Conservation (phyloP, 2,797 vertebrate genomes). For the Anabas testudineus region DNA sequence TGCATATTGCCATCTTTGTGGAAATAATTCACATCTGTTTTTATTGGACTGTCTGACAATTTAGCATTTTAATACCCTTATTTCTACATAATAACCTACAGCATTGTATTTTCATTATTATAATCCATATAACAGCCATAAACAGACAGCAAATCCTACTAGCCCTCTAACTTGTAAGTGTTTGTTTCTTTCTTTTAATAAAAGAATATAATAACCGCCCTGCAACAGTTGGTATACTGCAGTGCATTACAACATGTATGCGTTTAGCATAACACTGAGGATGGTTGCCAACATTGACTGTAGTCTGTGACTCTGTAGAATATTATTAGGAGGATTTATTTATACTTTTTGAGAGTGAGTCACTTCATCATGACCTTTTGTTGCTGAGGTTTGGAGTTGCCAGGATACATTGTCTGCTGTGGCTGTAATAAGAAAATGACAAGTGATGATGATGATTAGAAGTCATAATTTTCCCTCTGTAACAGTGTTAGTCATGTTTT, state of each 20-base stretch:
- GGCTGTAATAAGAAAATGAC: constrained; percentile 20
- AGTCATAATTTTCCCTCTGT: background rate
- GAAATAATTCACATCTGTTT: constrained; percentile 22
- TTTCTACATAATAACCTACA: constrained; percentile 23
- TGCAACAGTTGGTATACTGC: background rate
- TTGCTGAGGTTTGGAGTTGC: constrained; percentile 64
- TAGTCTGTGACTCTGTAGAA: constrained; percentile 9
- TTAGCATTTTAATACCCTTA: constrained; percentile 20
- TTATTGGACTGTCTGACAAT: constrained; percentile 7
- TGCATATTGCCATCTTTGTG: constrained; percentile 27
- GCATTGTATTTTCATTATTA: background rate
- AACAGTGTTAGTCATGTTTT: no score
- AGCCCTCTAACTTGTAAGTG: background rate
- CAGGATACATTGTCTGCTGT: constrained; percentile 56
- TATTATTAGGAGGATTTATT: constrained; percentile 38
- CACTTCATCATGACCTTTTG: constrained; percentile 62
- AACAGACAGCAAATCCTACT: constrained; percentile 1
- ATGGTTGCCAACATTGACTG: background rate
- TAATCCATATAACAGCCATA: background rate
- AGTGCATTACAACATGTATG: background rate
- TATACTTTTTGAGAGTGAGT: constrained; percentile 53
- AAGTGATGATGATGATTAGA: constrained; percentile 13
- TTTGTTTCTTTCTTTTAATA: background rate
- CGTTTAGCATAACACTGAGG: background rate
- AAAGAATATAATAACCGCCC: background rate